Conservation (phyloP, 1,140 invertebrate species). For the Anagrus nilaparvatae region DNA sequence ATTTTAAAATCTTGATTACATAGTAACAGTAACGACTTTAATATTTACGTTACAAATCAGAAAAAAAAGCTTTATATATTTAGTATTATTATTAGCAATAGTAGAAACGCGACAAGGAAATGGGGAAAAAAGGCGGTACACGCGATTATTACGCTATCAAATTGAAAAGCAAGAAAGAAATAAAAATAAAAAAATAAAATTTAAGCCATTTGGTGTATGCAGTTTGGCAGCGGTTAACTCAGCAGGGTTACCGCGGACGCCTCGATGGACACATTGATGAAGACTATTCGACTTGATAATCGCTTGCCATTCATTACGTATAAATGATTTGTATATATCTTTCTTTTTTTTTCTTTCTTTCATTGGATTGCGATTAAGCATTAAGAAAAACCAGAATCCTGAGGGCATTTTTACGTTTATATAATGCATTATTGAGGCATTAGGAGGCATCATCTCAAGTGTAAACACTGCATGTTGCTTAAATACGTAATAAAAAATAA, state of each 20-base stretch:
- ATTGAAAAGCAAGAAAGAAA: conserved; percentile 8
- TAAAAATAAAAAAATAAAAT: conserved; percentile 7
- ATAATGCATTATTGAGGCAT: conserved; percentile 42
- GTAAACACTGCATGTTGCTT: conserved; percentile 44
- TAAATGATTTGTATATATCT: too few species aligned
- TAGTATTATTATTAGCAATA: too few species aligned
- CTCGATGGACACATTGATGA: conserved; percentile 43
- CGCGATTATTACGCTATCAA: too few species aligned
- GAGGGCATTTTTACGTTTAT: conserved; percentile 21
- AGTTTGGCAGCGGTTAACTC: conserved; percentile 37
- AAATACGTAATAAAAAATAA: too few species aligned
- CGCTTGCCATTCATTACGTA: conserved; percentile 34
- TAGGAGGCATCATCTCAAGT: conserved; percentile 45
- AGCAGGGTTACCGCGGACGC: conserved; percentile 41
- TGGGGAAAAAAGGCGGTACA: conserved; percentile 3
- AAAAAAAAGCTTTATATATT: too few species aligned
- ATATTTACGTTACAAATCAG: too few species aligned
- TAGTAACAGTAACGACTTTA: too few species aligned
- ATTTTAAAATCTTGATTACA: too few species aligned
- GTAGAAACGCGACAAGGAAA: conserved; percentile 4
- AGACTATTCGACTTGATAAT: conserved; percentile 44
- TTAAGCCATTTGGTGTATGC: conserved; percentile 2
- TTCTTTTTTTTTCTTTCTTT: too few species aligned
- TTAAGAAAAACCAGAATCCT: conserved; percentile 33
- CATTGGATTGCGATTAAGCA: conserved; percentile 46